Evolutionary conservation across 2,113 vertebrate species (phyloP).

Genomic region (Phrynocephalus versicolor): DNA sequence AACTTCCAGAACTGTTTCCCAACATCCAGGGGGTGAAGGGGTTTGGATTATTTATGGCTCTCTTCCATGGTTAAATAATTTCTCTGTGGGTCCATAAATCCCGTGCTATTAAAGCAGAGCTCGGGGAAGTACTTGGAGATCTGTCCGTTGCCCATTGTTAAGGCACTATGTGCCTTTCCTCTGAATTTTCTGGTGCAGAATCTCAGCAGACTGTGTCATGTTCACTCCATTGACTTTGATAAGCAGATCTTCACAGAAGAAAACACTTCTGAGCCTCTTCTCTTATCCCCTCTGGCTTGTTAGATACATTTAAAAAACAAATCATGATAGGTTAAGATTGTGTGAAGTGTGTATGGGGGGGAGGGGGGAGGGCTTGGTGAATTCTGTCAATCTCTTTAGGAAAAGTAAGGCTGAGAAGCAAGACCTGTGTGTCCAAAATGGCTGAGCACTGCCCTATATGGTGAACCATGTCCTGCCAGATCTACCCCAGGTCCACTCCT

Average conservation of each 20-base stretch:
- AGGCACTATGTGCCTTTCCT: slow-evolving; percentile 1
- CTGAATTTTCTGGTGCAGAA: not conserved
- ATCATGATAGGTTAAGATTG: not conserved
- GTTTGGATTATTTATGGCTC: slow-evolving; percentile 29
- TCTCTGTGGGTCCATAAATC: slow-evolving; percentile 9
- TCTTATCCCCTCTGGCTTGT: not conserved
- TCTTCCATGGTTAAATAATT: slow-evolving; percentile 25
- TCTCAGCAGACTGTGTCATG: not conserved
- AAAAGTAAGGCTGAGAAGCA: not conserved
- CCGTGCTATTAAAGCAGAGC: not conserved
- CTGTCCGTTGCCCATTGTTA: slow-evolving; percentile 16
- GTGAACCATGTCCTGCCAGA: not conserved
- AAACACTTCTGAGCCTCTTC: not conserved
- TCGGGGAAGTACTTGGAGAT: slow-evolving; percentile 2
- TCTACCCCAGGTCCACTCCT: not conserved
- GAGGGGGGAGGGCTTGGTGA: not conserved
- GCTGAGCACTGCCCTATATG: not conserved
- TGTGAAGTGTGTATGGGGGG: no score
- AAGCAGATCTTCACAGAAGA: not conserved
- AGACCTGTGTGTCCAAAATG: not conserved
- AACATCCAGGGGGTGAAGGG: not conserved
- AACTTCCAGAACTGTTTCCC: not conserved
- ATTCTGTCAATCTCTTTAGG: not conserved
- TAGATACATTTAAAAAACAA: not conserved
- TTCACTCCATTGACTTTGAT: not conserved